Evolutionary conservation across 2,797 vertebrate species (phyloP).

Genomic region (Acipenser transmontanus): DNA sequence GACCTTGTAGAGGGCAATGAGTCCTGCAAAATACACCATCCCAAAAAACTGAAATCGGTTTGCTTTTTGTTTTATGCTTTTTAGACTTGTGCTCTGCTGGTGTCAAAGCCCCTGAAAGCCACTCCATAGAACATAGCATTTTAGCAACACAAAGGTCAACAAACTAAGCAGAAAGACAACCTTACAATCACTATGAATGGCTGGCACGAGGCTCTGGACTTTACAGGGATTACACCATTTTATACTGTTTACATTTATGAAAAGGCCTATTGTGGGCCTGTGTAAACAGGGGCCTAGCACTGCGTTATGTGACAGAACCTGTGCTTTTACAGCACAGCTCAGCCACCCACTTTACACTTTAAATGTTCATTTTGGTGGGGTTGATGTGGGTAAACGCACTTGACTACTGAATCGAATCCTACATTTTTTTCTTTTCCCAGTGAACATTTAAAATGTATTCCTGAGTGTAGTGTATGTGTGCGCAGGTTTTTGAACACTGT

Average conservation of each 20-base stretch:
- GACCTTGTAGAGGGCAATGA: too few relatives aligned
- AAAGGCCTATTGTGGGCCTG: conserved; percentile 15
- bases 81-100: too few relatives aligned
- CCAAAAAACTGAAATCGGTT: too few relatives aligned
- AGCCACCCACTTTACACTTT: not conserved
- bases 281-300: conserved; percentile 9
- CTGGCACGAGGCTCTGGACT: conserved; percentile 1
- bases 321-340: too few relatives aligned
- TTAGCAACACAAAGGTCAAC: conserved; percentile 1
- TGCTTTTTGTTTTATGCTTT: too few relatives aligned
- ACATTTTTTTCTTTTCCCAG: too few relatives aligned
- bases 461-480: too few relatives aligned
- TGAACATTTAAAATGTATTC: too few relatives aligned
- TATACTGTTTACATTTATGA: conserved; percentile 18
- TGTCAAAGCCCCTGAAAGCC: too few relatives aligned
- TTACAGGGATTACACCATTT: conserved; percentile 7
- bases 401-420: not conserved
- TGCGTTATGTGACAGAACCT: conserved; percentile 9
- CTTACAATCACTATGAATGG: conserved; percentile 14
- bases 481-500: too few relatives aligned
- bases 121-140: not conserved
- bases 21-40: too few relatives aligned
- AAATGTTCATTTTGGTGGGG: not conserved
- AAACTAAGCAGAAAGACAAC: conserved; percentile 10
- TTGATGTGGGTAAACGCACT: not conserved